Evolutionary conservation across 2,113 vertebrate species (phyloP).

Genomic region (Myrmecophaga tridactyla): DNA sequence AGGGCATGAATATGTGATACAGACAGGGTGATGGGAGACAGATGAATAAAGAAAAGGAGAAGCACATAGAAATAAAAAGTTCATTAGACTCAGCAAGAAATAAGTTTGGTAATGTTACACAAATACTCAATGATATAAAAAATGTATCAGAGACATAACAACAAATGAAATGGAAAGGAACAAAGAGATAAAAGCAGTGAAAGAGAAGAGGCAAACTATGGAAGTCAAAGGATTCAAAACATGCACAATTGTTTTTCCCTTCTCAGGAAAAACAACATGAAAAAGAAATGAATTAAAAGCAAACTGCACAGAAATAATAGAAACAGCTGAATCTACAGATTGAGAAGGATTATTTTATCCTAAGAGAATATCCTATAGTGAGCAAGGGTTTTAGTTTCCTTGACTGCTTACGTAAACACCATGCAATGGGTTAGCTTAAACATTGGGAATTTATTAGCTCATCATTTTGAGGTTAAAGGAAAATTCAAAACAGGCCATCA

Average conservation of each 20-base stretch:
- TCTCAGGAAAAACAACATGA: not conserved
- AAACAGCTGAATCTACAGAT: not conserved
- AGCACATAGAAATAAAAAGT: not conserved
- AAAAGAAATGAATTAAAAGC: not conserved
- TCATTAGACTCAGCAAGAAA: not conserved
- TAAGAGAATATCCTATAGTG: not conserved
- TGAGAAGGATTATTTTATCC: not conserved
- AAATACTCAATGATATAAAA: not conserved
- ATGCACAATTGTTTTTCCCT: not conserved
- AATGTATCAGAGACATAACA: not conserved
- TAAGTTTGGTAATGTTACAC: not conserved
- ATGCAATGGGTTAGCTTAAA: no score
- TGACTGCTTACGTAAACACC: no score
- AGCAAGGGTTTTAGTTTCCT: not conserved
- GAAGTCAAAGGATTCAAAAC: not conserved
- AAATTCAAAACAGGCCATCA: no score
- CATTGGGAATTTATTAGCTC: no score
- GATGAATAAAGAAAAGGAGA: not conserved
- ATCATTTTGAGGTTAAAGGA: no score
- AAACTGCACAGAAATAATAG: not conserved
- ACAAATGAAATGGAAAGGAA: not conserved
- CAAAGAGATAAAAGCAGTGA: not conserved
- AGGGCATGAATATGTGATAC: not conserved
- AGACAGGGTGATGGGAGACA: not conserved
- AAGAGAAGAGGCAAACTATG: not conserved